Evolutionary conservation across 2,888 invertebrate genomes (phyloP).

Genomic region (Cartodere bifasciata): DNA sequence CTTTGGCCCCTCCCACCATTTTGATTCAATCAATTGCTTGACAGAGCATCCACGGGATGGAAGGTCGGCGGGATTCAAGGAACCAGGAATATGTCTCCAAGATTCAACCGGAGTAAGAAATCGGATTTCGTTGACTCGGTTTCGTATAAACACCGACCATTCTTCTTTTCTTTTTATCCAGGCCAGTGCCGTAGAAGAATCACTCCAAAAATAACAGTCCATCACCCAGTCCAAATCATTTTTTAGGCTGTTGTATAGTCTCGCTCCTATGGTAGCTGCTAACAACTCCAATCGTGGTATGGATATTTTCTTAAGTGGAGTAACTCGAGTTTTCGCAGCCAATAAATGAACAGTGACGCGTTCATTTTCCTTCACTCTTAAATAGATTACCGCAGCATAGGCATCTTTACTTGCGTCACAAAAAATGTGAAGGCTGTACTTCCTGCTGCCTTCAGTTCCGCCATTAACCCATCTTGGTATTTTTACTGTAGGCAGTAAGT

Average conservation of each 20-base stretch:
- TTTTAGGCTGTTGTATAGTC: conserved; percentile 14
- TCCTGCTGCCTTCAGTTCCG: too few species aligned
- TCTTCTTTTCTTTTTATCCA: conserved; percentile 19
- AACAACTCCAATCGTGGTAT: conserved; percentile 3
- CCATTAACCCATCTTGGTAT: not conserved
- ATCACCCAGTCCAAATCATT: conserved; percentile 11
- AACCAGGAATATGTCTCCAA: conserved; percentile 24
- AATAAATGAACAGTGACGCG: not conserved
- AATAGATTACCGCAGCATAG: conserved; percentile 3
- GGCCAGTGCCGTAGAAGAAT: conserved; percentile 19
- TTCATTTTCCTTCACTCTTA: not conserved
- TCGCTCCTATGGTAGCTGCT: conserved; percentile 17
- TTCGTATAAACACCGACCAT: conserved; percentile 21
- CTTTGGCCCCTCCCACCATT: conserved; percentile 25
- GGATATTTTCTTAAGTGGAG: not conserved
- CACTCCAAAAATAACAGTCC: conserved; percentile 18
- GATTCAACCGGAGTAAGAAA: conserved; percentile 8
- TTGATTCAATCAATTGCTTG: conserved; percentile 17
- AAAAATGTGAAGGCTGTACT: too few species aligned
- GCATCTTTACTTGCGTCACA: conserved; percentile 1
- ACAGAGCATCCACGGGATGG: conserved; percentile 23
- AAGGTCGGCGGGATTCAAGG: conserved; percentile 23
- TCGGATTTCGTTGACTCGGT: conserved; percentile 21
- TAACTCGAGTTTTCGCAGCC: conserved; percentile 1
- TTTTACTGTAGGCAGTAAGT: too few species aligned